These are phyloP conservation scores for Chloropsis hardwickii DNA, from an alignment of 2,113 vertebrate genomes.

Conservation along the genomic window DNA sequence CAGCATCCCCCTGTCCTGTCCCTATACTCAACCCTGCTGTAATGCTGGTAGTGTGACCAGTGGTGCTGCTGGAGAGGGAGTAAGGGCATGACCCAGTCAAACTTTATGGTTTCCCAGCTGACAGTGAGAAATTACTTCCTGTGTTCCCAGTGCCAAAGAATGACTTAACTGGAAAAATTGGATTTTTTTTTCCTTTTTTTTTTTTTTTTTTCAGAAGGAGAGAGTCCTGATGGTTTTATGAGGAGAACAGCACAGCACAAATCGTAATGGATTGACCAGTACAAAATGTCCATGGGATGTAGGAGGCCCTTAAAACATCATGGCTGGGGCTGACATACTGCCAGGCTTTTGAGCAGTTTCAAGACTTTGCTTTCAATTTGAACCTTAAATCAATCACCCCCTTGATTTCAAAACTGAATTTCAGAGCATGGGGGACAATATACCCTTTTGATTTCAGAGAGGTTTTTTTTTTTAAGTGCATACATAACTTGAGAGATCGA, in stretches of 20 bases:
- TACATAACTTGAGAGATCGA: not conserved
- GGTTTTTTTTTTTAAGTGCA: not conserved
- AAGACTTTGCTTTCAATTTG: not conserved
- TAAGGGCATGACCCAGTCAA: conserved; percentile 12
- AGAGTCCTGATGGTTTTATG: conserved; percentile 15
- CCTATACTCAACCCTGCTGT: not conserved
- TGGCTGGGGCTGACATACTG: not conserved
- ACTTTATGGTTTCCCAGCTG: conserved; percentile 23
- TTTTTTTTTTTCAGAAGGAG: not conserved
- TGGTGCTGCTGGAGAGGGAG: not conserved
- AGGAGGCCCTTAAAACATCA: conserved; percentile 28
- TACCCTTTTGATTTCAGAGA: not conserved
- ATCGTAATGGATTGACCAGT: not conserved
- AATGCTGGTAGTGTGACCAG: not conserved
- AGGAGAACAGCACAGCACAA: conserved; percentile 36
- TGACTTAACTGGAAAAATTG: conserved; percentile 29
- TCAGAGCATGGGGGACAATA: not conserved
- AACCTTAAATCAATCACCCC: not conserved
- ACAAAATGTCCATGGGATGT: conserved; percentile 32
- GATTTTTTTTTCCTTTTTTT: not conserved
- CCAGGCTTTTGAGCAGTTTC: conserved; percentile 7
- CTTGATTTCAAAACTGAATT: conserved; percentile 17
- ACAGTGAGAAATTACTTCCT: conserved; percentile 57
- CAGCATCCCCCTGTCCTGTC: not conserved
- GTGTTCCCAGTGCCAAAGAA: conserved; percentile 36